Percentiles rank a stretch among this genome's conserved stretches.
Conservation (phyloP, 2,888 invertebrate species). For the Gymnocheta viridis region DNA sequence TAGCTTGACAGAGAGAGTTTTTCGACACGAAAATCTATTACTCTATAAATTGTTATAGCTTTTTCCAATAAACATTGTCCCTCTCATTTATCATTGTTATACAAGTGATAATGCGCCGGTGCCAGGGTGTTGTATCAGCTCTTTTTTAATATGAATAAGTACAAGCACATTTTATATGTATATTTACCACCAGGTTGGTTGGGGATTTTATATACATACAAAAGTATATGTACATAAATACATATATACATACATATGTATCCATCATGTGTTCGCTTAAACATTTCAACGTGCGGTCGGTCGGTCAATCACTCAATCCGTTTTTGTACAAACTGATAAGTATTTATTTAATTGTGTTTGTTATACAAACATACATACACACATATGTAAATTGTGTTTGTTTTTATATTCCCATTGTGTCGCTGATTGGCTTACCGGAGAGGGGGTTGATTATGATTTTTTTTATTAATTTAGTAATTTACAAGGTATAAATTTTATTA, state of each 20-base stretch:
- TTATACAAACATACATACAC: background rate
- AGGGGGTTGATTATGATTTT: slow-evolving; percentile 57
- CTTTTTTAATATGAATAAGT: slow-evolving; percentile 25
- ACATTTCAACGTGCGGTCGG: slow-evolving; percentile 5
- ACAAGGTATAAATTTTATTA: background rate
- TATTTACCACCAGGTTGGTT: background rate
- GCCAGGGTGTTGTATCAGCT: slow-evolving; percentile 70
- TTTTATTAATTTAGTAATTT: background rate
- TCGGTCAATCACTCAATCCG: background rate
- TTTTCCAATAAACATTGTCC: slow-evolving; percentile 39
- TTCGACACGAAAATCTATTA: background rate
- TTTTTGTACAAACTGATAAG: slow-evolving; percentile 45
- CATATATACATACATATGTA: background rate
- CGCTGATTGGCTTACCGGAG: slow-evolving; percentile 56
- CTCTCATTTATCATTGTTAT: slow-evolving; percentile 41
- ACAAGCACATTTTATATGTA: background rate
- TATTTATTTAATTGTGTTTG: background rate
- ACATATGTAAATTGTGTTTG: background rate
- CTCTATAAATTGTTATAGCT: slow-evolving; percentile 5
- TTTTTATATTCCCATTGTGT: background rate
- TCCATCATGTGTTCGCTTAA: background rate
- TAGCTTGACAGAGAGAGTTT: slow-evolving; percentile 71
- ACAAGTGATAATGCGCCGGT: slow-evolving; percentile 70
- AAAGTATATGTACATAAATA: background rate
- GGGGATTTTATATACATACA: background rate